These are phyloP conservation scores for Phenganax marumi DNA, from an alignment of 92 coral and sea anemone genomes.

Conservation along the genomic window DNA sequence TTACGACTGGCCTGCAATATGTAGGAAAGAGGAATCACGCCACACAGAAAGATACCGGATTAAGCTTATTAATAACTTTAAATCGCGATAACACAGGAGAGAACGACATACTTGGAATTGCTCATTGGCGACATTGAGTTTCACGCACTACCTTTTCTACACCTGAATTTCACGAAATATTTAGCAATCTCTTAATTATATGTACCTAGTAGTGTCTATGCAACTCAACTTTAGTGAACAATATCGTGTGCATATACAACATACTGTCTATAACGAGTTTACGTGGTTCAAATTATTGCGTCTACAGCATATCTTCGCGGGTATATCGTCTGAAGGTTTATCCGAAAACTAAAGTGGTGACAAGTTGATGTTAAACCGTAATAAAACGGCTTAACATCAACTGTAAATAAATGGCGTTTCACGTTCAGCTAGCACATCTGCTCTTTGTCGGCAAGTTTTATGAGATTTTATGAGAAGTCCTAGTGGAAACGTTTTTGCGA, in stretches of 20 bases:
- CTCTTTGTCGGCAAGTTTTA: background rate
- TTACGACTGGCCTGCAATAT: conserved; percentile 1
- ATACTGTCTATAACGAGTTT: background rate
- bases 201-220: background rate
- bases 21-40: background rate
- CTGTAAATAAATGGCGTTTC: background rate
- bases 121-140: conserved; percentile 7
- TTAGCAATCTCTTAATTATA: background rate
- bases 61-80: background rate
- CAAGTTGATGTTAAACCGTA: conserved; percentile 17
- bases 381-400: conserved; percentile 2
- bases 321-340: conserved; percentile 24
- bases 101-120: conserved; percentile 13
- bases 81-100: conserved; percentile 14
- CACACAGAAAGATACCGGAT: conserved; percentile 23
- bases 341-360: conserved; percentile 37
- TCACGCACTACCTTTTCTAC: background rate
- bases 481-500: background rate
- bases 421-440: background rate
- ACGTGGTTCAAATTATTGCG: conserved; percentile 8
- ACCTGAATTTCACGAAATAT: conserved; percentile 12
- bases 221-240: background rate
- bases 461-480: background rate
- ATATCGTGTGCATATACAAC: background rate
- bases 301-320: conserved; percentile 13